Evolutionary conservation across 2,113 vertebrate species (phyloP), one percentile per base, ranked within the genome.

Genomic region (Zapornia atra): DNA sequence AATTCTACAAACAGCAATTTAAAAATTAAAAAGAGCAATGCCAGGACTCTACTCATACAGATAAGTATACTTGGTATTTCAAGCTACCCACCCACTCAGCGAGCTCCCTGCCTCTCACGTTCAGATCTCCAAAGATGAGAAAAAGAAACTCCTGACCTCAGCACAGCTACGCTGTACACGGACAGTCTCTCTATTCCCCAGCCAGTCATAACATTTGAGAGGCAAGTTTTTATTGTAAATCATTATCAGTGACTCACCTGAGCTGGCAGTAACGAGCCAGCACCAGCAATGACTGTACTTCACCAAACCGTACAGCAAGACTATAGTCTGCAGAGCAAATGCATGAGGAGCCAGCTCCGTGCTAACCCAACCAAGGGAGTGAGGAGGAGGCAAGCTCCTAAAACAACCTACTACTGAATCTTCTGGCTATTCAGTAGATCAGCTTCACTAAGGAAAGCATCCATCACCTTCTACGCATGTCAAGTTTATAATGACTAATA

Each of bases 151-250:
- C 81, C 95, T 79, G 53, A 54, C 36, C 72, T 76, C 77, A 78
- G 91, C 79, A 94, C n/a, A 93, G 84, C 73, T 96, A 90, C 1
- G 8, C 33, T 50, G 88, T 54, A 81, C 82, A 61, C 25, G 66
- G 46, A 77, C 53, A 94, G 66, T 15, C 72, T 89, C 87, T 94
- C 95, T 90, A 34, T 66, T 94, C 80, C 84, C 68, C 70, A 96
- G 86, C 20, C 59, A 88, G 20, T n/a, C 56, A 31, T 21, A 59
- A 92, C 87, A 91, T 76, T 87, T 94, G 78, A 96, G 94, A 98
- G 65, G 87, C 81, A 88, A 87, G 72, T 91, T 94, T 97, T 92
- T 79, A 90, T 68, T 93, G 53, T 44, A 95, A 96, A 70, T 84
- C 70, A 65, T 63, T 88, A 88, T 71, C 21, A 17, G 54, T 92